Conservation (phyloP, 1,140 invertebrate species). For the Brachionus calyciflorus region DNA sequence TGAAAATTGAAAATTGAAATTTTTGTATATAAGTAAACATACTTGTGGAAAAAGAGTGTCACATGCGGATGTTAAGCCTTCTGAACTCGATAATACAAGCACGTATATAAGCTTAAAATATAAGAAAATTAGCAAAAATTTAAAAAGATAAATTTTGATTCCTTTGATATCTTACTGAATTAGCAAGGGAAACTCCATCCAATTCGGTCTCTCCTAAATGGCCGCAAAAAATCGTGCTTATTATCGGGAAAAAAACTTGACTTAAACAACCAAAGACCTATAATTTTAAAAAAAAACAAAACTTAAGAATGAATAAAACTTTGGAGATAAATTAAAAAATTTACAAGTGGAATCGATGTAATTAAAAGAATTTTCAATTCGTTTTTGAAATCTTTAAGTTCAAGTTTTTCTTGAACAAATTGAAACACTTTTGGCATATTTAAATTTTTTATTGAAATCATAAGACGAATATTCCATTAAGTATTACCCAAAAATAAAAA, state of each 20-base stretch:
- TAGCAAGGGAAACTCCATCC: conserved; percentile 39
- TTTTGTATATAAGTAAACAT: not conserved
- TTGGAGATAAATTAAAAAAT: too few relatives aligned
- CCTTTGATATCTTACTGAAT: not conserved
- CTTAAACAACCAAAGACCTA: conserved; percentile 12
- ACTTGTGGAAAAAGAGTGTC: conserved; percentile 46
- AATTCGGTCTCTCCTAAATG: conserved; percentile 28
- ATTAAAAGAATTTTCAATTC: not conserved
- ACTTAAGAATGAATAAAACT: not conserved
- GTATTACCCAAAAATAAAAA: too few relatives aligned
- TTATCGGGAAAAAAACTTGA: conserved; percentile 35
- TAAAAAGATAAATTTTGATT: not conserved
- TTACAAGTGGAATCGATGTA: not conserved
- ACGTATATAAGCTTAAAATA: conserved; percentile 21
- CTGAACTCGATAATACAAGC: not conserved
- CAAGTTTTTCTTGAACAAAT: not conserved
- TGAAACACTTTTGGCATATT: too few relatives aligned
- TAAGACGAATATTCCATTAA: too few relatives aligned
- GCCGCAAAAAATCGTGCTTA: conserved; percentile 34
- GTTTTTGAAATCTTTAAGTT: not conserved
- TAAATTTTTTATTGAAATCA: too few relatives aligned
- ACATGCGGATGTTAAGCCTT: conserved; percentile 28
- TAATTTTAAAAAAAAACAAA: not conserved
- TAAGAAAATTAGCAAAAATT: not conserved
- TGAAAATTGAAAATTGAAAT: too few relatives aligned